phyloP scores from a whole-genome alignment of 2,797 vertebrate species.

The Falco berigora region DNA sequence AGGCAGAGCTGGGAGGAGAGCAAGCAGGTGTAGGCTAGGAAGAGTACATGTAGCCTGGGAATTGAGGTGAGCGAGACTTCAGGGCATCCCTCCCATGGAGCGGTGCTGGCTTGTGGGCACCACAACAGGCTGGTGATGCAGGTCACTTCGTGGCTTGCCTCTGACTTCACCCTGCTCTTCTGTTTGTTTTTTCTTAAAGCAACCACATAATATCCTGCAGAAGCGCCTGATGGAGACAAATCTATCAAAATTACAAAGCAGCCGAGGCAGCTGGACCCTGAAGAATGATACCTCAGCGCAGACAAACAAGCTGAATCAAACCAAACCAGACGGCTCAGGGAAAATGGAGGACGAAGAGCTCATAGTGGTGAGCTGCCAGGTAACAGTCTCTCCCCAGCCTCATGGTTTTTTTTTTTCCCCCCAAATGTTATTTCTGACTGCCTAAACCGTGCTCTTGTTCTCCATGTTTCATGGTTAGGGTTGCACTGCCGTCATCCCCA shows the following conservation, averaged over 20 bases:
- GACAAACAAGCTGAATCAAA: constrained; percentile 62
- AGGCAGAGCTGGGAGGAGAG: not conserved
- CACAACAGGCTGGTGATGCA: not conserved
- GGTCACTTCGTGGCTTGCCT: not conserved
- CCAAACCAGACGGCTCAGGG: constrained; percentile 58
- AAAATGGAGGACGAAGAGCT: constrained; percentile 77
- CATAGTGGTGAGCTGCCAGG: constrained; percentile 82
- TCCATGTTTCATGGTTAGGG: rapidly evolving
- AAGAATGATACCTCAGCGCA: constrained; percentile 56
- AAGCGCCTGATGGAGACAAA: constrained; percentile 85
- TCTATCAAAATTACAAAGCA: constrained; percentile 74
- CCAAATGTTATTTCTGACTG: not conserved
- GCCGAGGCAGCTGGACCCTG: constrained; percentile 63
- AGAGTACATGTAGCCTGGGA: not conserved
- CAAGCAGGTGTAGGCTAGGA: not conserved
- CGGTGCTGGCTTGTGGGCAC: rapidly evolving
- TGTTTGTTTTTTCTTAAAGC: constrained; percentile 69
- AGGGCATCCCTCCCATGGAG: rapidly evolving
- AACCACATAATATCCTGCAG: constrained; percentile 87
- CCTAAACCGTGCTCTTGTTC: not conserved
- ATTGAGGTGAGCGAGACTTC: not conserved
- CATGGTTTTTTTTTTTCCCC: not conserved
- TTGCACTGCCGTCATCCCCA: not conserved
- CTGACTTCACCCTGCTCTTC: not conserved
- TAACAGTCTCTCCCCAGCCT: constrained; percentile 34